Conservation (phyloP, 1,140 invertebrate species). For the Tetranychus cinnabarinus region DNA sequence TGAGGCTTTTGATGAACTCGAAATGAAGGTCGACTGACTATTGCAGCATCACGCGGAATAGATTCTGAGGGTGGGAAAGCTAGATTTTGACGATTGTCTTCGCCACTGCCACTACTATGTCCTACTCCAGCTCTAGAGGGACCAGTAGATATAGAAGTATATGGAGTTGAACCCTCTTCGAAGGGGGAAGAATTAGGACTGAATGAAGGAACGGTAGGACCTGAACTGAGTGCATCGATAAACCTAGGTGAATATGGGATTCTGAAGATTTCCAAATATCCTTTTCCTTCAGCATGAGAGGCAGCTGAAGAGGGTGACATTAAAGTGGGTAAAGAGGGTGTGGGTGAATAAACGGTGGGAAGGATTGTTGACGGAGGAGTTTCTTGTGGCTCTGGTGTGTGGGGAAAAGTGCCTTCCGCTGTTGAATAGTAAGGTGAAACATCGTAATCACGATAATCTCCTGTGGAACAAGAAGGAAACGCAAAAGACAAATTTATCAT, state of each 20-base stretch:
- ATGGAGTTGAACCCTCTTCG: neutral
- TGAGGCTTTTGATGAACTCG: neutral
- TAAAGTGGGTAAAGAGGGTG: constrained; percentile 7
- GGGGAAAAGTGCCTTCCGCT: constrained; percentile 4
- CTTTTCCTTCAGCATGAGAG: constrained; percentile 2
- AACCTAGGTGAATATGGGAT: constrained; percentile 1
- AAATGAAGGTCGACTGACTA: constrained; percentile 1
- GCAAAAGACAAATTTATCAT: neutral
- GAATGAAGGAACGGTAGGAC: neutral
- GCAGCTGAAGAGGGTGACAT: constrained; percentile 8
- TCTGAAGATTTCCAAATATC: constrained; percentile 8
- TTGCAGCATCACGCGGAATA: neutral
- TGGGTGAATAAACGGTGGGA: constrained; percentile 9
- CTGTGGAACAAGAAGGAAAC: neutral
- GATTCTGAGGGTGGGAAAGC: neutral
- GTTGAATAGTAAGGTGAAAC: constrained; percentile 6
- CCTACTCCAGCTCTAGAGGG: neutral
- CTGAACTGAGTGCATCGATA: neutral
- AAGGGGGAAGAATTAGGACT: neutral
- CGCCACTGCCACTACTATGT: neutral
- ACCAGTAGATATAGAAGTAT: neutral
- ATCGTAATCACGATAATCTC: constrained; percentile 5
- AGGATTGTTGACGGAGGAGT: neutral
- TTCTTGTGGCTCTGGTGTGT: constrained; percentile 4
- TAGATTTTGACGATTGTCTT: neutral